Evolutionary conservation across 2,888 invertebrate genomes (phyloP), one percentile per base, ranked within the genome.

Genomic region (Bombyx huttoni): DNA sequence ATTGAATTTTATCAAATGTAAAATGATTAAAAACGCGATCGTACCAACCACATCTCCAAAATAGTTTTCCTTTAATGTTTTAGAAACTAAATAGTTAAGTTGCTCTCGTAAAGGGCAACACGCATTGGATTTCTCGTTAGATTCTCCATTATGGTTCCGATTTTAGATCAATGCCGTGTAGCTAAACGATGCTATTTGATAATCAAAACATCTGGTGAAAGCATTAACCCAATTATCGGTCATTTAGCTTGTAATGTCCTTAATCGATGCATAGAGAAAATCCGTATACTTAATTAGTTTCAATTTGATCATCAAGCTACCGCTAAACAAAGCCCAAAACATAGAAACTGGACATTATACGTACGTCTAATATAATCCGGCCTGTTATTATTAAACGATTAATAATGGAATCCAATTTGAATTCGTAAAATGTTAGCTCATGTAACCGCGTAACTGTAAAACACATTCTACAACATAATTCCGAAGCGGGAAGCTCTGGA

Each of bases 401-500:
- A 40, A 40, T 40, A 40, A 40, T 40, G 40, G 40, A 40, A 40
- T 40, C 40, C 9, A 40, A 40, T 40, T 40, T 12, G 40, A 40
- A 24, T 24, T 24, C 5, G 24, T 24, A 24, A 40, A 40, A 12
- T 12, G 12, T 40, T 40, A 40, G 2, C 40, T 40, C 40, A 40
- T 40, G 40, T 40, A 40, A 24, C 24, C 5, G 61, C 61, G 54
- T 81, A 85, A 82, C 84, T 78, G 84, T 85, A 79, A 61, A 73
- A 63, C 12, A 66, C 78, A 79, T 81, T 83, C 78, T 81, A 81
- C 78, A 69, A 78, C 75, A 77, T 80, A 72, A 78, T 75, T 73
- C 70, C 73, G 58, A 77, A 78, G 75, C 80, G 78, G 83, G 79
- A 81, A 81, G 82, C 68, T 71, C 73, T 69, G 77, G 67, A 69